Evolutionary conservation across 1,140 invertebrate genomes (phyloP).

Genomic region (Drosophila baimaii): DNA sequence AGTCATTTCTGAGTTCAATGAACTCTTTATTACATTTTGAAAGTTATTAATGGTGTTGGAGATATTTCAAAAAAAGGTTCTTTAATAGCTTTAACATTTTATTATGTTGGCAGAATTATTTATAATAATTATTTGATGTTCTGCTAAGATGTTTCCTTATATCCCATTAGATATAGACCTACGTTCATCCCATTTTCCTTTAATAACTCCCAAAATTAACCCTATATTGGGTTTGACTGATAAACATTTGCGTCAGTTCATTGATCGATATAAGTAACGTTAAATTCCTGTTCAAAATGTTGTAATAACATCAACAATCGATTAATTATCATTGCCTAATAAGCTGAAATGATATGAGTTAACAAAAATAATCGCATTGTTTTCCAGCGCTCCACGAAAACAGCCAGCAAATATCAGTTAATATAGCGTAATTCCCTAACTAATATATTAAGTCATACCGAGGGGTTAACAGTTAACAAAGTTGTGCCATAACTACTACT

Average conservation of each 20-base stretch:
- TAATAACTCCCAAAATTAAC: neutral
- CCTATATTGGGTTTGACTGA: too few relatives aligned
- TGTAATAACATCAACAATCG: constrained; percentile 28
- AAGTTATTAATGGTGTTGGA: neutral
- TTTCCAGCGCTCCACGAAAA: constrained; percentile 7
- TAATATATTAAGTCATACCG: constrained; percentile 39
- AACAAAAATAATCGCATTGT: constrained; percentile 44
- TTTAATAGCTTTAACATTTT: neutral
- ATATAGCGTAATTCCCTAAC: constrained; percentile 30
- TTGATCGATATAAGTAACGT: constrained; percentile 1
- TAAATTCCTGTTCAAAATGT: neutral
- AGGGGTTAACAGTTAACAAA: constrained; percentile 6
- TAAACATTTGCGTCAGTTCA: neutral
- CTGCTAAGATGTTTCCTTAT: too few relatives aligned
- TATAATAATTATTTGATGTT: neutral
- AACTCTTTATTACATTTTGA: constrained; percentile 18
- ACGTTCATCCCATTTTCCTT: neutral
- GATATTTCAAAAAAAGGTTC: neutral
- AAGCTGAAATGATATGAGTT: constrained; percentile 12
- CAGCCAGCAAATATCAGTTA: constrained; percentile 26
- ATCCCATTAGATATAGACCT: neutral
- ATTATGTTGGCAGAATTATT: neutral
- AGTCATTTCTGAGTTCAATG: neutral
- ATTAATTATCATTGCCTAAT: constrained; percentile 33
- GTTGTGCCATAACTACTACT: constrained; percentile 24